Conservation (phyloP, 2,888 invertebrate genomes). For the Tiliacea citrago region DNA sequence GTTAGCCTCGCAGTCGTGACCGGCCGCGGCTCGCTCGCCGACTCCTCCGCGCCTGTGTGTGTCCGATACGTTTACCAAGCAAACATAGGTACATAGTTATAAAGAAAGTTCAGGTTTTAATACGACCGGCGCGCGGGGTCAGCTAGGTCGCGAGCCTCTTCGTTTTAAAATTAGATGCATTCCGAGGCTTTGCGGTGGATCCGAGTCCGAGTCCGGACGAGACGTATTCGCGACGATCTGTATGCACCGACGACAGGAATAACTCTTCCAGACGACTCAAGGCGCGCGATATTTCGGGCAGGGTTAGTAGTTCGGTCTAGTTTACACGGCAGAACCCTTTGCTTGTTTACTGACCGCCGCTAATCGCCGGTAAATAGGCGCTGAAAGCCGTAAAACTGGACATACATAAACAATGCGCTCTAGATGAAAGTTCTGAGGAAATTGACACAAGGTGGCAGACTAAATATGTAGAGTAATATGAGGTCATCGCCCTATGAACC, state of each 20-base stretch:
- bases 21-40: slow-evolving; percentile 81
- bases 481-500: slow-evolving; percentile 82
- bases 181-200: slow-evolving; percentile 85
- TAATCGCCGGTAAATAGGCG: slow-evolving; percentile 73
- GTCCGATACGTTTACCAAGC: slow-evolving; percentile 87
- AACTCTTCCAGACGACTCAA: slow-evolving; percentile 83
- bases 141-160: slow-evolving; percentile 89
- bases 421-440: slow-evolving; percentile 66
- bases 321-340: slow-evolving; percentile 75
- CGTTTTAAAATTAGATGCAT: slow-evolving; percentile 90
- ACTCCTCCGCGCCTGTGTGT: slow-evolving; percentile 83
- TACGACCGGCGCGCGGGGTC: slow-evolving; percentile 88
- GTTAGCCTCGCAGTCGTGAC: slow-evolving; percentile 86
- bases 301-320: slow-evolving; percentile 87
- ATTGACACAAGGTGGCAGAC: slow-evolving; percentile 62
- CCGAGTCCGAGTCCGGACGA: slow-evolving; percentile 78
- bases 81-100: slow-evolving; percentile 89
- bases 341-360: slow-evolving; percentile 73
- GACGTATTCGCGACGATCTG: slow-evolving; percentile 82
- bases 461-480: slow-evolving; percentile 66
- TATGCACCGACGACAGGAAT: slow-evolving; percentile 82
- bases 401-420: slow-evolving; percentile 70
- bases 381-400: slow-evolving; percentile 68
- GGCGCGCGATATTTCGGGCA: slow-evolving; percentile 86
- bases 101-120: slow-evolving; percentile 91